Conservation (phyloP, 2,888 invertebrate species). For the Sicus ferrugineus region DNA sequence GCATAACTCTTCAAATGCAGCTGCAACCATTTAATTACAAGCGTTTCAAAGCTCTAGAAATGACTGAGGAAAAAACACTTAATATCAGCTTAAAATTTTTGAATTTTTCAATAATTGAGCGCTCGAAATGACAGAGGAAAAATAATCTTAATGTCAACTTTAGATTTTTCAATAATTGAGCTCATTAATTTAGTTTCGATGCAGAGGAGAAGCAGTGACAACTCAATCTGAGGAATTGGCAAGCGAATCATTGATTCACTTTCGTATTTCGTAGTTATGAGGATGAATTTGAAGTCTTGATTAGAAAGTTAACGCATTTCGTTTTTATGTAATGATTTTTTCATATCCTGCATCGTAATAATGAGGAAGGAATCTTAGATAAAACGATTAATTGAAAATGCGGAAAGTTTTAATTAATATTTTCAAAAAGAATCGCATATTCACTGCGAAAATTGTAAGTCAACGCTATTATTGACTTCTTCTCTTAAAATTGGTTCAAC, state of each 20-base stretch:
- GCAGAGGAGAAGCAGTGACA: background rate
- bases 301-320: background rate
- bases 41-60: background rate
- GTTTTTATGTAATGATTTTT: background rate
- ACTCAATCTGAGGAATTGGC: background rate
- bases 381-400: too few species aligned
- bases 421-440: too few species aligned
- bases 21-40: conserved; percentile 17
- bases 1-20: background rate
- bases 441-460: too few species aligned
- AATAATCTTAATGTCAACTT: background rate
- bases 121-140: background rate
- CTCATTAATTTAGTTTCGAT: background rate
- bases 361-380: too few species aligned
- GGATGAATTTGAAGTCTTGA: background rate
- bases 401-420: too few species aligned
- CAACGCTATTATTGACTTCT: too few species aligned
- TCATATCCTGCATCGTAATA: too few species aligned
- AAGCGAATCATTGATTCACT: background rate
- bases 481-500: too few species aligned
- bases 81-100: background rate
- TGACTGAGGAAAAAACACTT: background rate
- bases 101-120: background rate
- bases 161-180: background rate
- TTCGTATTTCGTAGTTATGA: background rate